These are phyloP conservation scores for Rhingia rostrata DNA, from an alignment of 2,888 invertebrate species.

Conservation along the genomic window DNA sequence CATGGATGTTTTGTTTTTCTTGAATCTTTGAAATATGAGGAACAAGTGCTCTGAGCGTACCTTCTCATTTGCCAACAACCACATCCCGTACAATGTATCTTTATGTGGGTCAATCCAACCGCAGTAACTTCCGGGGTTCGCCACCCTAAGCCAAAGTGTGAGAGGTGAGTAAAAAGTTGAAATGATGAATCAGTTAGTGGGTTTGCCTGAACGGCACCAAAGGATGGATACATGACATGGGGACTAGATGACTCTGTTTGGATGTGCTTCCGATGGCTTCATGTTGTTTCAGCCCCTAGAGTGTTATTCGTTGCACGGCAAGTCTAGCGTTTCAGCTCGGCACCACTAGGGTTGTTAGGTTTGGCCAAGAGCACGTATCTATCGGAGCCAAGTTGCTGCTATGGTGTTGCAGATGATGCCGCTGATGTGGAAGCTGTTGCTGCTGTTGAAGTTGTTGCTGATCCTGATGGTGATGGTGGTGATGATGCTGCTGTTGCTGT, in stretches of 20 bases:
- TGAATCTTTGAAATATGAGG: constrained; percentile 43
- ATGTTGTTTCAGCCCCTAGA: constrained; percentile 56
- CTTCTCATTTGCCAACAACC: constrained; percentile 63
- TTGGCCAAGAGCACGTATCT: constrained; percentile 79
- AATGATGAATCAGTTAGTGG: constrained; percentile 42
- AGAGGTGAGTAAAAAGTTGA: constrained; percentile 47
- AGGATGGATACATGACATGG: constrained; percentile 34
- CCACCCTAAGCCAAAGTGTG: constrained; percentile 56
- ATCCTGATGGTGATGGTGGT: constrained; percentile 76
- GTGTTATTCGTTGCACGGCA: constrained; percentile 52
- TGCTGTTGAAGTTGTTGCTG: constrained; percentile 73
- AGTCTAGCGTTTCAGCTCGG: constrained; percentile 80
- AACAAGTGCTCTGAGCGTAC: constrained; percentile 44
- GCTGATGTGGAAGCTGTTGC: constrained; percentile 56
- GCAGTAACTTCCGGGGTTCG: constrained; percentile 68
- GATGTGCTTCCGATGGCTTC: constrained; percentile 47
- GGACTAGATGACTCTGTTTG: constrained; percentile 41
- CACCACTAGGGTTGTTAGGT: constrained; percentile 80
- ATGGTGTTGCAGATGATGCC: constrained; percentile 64
- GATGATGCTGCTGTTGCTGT: constrained; percentile 79
- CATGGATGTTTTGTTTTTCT: constrained; percentile 37
- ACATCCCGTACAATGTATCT: constrained; percentile 57
- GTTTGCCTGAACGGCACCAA: constrained; percentile 2
- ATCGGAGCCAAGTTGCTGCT: constrained; percentile 68
- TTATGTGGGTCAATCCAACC: constrained; percentile 60